phyloP scores from a whole-genome alignment of 2,888 invertebrate species.

The Caenorhabditis zanzibari region DNA sequence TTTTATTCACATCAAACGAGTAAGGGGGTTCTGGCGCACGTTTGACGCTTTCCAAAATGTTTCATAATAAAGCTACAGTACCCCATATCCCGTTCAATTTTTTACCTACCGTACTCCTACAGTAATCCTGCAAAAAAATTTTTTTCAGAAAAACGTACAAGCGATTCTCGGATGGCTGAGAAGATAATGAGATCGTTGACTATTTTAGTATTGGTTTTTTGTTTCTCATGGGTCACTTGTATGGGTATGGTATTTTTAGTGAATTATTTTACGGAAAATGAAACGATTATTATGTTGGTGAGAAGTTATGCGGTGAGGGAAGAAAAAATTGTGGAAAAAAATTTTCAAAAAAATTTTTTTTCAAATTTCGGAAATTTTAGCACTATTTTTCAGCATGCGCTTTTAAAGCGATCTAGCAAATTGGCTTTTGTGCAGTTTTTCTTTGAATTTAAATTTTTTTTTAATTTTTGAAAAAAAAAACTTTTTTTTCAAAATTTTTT shows the following conservation, averaged over 20 bases:
- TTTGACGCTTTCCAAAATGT: no score
- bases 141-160: slow-evolving; percentile 34
- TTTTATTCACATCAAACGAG: slow-evolving; percentile 36
- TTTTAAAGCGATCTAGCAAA: no score
- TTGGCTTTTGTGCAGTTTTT: background rate
- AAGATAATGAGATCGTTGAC: slow-evolving; percentile 47
- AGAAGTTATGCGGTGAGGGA: slow-evolving; percentile 44
- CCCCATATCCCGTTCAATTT: no score
- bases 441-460: background rate
- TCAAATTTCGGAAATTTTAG: background rate
- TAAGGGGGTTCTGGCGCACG: slow-evolving; percentile 2
- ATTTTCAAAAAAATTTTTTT: background rate
- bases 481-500: background rate
- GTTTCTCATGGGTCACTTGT: slow-evolving; percentile 51
- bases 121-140: no score
- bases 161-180: slow-evolving; percentile 14
- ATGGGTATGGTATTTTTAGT: slow-evolving; percentile 43
- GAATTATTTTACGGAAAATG: slow-evolving; percentile 25
- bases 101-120: no score
- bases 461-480: no score
- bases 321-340: background rate
- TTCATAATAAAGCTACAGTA: no score
- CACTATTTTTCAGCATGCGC: no score
- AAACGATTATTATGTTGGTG: slow-evolving; percentile 17
- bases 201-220: slow-evolving; percentile 46